Base-by-base conservation (phyloP, 2,888 invertebrate species). In the Macrosiphum euphorbiae region DNA sequence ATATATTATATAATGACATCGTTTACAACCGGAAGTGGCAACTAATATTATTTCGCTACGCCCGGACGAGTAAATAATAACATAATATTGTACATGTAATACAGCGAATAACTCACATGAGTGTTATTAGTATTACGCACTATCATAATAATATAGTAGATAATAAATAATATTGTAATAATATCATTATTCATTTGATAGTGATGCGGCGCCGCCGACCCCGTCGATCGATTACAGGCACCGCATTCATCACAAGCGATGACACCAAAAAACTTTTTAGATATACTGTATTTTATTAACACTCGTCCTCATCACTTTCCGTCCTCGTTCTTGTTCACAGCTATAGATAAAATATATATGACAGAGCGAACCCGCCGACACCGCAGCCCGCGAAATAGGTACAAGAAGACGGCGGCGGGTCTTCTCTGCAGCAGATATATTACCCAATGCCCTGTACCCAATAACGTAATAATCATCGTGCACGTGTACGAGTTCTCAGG, bases 401-500 rank as follows among this genome's bases (percentile, higher is more conserved):
- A 78, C 78, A 78, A 47, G 47, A 47, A 47, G 47, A 47, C 47
- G 44, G 0, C 44, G 44, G 44, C 44, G 44, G 35, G 78, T 35
- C 78, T 35, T 20, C 78, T 67, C n/a, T 8, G 67, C 78, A 20
- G 7, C 78, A 35, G 78, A n/a, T 24, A 52, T 35, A 88, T 52
- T 20, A 88, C 35, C 78, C 35, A 35, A 78, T 78, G 35, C 20
- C 20, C 78, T 35, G 78, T 35, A 78, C 78, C 35, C 35, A 78
- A 41, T 78, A 78, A 67, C 67, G 35, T 20, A 7, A 41, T 88
- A 89, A 44, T 58, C 58, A 61, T 55, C 26, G 41, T 28, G 28
- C 58, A 89, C 44, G 89, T 89, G 89, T 61, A n/a, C 41, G 44
- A 89, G 28, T 61, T 58, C 58, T 61, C 89, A 89, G 89, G 58